Conservation (phyloP, 2,888 invertebrate genomes). For the Arge pagana region DNA sequence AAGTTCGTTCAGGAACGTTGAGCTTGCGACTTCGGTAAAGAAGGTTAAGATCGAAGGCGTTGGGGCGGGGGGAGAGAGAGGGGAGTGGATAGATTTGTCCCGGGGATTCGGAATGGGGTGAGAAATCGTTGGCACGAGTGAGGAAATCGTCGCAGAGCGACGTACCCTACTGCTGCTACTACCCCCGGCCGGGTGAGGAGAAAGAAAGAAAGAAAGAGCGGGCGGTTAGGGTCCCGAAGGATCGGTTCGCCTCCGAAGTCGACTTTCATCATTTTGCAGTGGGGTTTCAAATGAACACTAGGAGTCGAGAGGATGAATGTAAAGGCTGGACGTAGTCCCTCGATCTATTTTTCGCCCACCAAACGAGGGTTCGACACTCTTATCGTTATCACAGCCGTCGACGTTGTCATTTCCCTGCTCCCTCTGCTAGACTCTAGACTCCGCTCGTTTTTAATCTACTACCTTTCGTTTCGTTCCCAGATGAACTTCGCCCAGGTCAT, state of each 20-base stretch:
- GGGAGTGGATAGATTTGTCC: slow-evolving; percentile 37
- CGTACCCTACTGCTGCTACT: slow-evolving; percentile 14
- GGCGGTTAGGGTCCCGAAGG: too few species aligned
- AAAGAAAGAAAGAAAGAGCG: too few species aligned
- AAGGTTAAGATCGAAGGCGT: too few species aligned
- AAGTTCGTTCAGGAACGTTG: too few species aligned
- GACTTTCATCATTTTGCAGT: slow-evolving; percentile 19
- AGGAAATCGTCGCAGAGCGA: slow-evolving; percentile 24
- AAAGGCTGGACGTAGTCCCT: neutral
- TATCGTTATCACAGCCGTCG: neutral
- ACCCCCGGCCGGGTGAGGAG: too few species aligned
- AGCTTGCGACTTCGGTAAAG: too few species aligned
- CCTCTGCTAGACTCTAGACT: too few species aligned
- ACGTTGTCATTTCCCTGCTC: neutral
- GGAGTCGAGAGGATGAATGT: slow-evolving; percentile 2
- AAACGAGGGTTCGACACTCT: neutral
- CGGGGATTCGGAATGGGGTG: slow-evolving; percentile 37
- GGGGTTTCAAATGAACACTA: slow-evolving; percentile 21
- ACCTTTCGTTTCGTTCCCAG: slow-evolving; percentile 61
- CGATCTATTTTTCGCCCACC: slow-evolving; percentile 10
- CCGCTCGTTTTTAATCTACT: slow-evolving; percentile 53
- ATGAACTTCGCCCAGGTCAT: slow-evolving; percentile 88
- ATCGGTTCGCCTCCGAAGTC: slow-evolving; percentile 18
- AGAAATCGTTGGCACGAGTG: slow-evolving; percentile 37
- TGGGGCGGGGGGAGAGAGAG: slow-evolving; percentile 4